A percentile compares a stretch with the other conserved stretches of the same genome.
Conservation (phyloP, 2,113 vertebrate species). For the Pterocles burchelli region DNA sequence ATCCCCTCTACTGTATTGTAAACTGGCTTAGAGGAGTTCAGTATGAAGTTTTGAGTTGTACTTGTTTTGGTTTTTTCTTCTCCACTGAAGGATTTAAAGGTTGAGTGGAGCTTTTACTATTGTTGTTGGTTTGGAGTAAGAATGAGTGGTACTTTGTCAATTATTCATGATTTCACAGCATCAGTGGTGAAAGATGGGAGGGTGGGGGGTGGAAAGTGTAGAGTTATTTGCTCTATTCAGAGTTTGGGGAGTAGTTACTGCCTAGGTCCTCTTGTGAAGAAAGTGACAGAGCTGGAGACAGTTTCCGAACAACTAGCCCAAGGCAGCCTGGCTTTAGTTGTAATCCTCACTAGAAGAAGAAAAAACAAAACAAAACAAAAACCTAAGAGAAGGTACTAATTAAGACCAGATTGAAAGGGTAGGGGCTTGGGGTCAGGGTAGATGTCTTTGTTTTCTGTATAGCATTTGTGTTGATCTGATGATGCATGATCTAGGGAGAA, state of each 20-base stretch:
- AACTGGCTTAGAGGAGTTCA: not conserved
- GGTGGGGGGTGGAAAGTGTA: too few relatives aligned
- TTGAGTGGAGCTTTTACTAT: not conserved
- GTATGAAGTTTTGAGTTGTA: not conserved
- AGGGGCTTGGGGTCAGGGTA: not conserved
- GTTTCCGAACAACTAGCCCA: not conserved
- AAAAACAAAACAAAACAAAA: not conserved
- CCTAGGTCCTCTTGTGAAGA: not conserved
- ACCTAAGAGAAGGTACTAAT: not conserved
- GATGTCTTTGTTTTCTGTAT: not conserved
- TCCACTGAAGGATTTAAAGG: not conserved
- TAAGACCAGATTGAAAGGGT: not conserved
- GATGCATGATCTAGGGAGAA: not conserved
- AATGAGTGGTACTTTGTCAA: not conserved
- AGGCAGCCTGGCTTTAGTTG: not conserved
- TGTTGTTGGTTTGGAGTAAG: not conserved
- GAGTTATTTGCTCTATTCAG: not conserved
- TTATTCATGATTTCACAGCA: too few relatives aligned
- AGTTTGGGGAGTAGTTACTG: not conserved
- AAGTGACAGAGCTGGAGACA: not conserved
- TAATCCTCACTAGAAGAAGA: not conserved
- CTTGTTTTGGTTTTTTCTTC: not conserved
- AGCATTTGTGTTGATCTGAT: not conserved
- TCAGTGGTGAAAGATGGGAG: not conserved
- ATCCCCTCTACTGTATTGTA: not conserved